Percentiles rank a stretch among this genome's conserved stretches.
Conservation (phyloP, 2,888 invertebrate genomes). For the Athripsodes cinereus region DNA sequence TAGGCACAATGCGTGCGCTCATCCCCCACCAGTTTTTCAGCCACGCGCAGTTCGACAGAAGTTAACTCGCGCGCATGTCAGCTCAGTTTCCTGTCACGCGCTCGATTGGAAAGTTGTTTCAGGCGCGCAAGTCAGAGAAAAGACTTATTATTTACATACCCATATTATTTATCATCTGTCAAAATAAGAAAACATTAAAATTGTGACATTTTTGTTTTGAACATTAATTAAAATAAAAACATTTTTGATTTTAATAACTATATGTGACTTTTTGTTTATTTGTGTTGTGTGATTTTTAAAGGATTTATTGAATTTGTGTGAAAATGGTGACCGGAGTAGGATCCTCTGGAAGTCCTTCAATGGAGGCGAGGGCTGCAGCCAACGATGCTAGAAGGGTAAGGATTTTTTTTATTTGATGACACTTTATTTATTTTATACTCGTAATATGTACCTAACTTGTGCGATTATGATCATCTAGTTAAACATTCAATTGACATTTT, state of each 20-base stretch:
- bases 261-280: neutral
- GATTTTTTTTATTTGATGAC: slow-evolving; percentile 23
- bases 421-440: no score
- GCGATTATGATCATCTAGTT: neutral
- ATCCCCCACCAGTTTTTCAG: slow-evolving; percentile 11
- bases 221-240: neutral
- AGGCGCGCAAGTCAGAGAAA: neutral
- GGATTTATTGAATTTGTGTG: slow-evolving; percentile 8
- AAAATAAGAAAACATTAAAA: neutral
- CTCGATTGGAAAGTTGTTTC: neutral
- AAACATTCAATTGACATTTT: neutral
- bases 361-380: slow-evolving; percentile 35
- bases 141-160: neutral
- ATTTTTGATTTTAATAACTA: neutral
- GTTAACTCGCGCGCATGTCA: slow-evolving; percentile 2
- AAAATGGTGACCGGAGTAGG: slow-evolving; percentile 39
- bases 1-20: slow-evolving; percentile 10
- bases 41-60: slow-evolving; percentile 16
- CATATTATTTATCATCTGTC: neutral
- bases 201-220: neutral
- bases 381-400: slow-evolving; percentile 46
- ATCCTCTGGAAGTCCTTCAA: slow-evolving; percentile 32
- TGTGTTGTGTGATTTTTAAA: neutral
- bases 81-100: slow-evolving; percentile 18
- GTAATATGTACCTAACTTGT: no score